phyloP scores from a whole-genome alignment of 2,113 vertebrate genomes.

The Empidonax alnorum region DNA sequence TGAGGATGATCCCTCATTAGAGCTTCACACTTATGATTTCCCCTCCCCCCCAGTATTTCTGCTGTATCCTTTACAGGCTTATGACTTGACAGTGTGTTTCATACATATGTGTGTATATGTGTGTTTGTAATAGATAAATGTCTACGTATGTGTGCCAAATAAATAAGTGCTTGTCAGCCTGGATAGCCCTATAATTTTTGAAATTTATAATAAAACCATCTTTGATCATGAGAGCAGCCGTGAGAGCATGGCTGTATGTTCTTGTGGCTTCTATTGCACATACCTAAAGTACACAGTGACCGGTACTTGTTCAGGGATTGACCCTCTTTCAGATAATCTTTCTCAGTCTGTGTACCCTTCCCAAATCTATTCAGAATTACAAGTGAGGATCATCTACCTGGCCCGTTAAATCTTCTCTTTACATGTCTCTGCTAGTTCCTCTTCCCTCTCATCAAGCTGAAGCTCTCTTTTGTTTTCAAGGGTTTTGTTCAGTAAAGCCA shows the following conservation, averaged over 20 bases:
- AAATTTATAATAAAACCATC: background rate
- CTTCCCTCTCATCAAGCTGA: background rate
- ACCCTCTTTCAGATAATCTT: background rate
- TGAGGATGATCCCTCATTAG: background rate
- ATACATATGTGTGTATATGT: background rate
- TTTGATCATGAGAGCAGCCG: background rate
- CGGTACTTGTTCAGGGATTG: background rate
- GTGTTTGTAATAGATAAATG: background rate
- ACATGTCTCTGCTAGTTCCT: background rate
- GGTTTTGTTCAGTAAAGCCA: background rate
- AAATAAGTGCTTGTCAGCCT: background rate
- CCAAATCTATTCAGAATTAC: background rate
- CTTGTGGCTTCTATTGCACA: background rate
- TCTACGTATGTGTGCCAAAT: background rate
- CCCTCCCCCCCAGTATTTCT: background rate
- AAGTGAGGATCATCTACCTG: background rate
- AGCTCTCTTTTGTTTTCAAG: background rate
- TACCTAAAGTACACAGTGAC: background rate
- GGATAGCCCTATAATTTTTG: background rate
- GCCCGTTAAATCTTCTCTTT: background rate
- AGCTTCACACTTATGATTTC: background rate
- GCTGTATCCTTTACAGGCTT: background rate
- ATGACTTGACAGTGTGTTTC: background rate
- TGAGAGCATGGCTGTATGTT: background rate
- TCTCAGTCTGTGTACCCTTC: background rate